A percentile compares a stretch with the other conserved stretches of the same genome.
Evolutionary conservation across 2,113 vertebrate genomes (phyloP).

Genomic region (Paralichthys olivaceus): DNA sequence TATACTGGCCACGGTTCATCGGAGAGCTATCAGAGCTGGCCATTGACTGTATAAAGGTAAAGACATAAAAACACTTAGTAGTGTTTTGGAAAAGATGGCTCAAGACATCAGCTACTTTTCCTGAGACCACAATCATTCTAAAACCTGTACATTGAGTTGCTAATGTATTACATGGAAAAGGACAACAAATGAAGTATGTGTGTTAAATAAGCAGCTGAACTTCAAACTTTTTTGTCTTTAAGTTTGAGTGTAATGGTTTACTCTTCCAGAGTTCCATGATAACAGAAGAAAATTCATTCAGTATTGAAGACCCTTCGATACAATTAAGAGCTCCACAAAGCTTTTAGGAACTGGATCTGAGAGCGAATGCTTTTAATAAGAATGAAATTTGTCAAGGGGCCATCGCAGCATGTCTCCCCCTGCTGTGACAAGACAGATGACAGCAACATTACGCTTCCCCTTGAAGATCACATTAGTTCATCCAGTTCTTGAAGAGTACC

Average conservation of each 20-base stretch:
- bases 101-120: neutral
- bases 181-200: neutral
- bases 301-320: neutral
- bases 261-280: neutral
- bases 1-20: too few species aligned
- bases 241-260: neutral
- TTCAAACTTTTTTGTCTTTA: neutral
- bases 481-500: slow-evolving; percentile 1
- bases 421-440: slow-evolving; percentile 42
- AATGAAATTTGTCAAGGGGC: slow-evolving; percentile 26
- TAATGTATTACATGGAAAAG: neutral
- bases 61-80: too few species aligned
- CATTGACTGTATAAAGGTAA: too few species aligned
- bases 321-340: neutral
- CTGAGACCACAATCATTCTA: neutral
- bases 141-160: neutral
- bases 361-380: slow-evolving; percentile 32
- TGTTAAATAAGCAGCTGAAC: neutral
- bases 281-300: neutral
- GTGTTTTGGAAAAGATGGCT: too few species aligned
- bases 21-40: too few species aligned
- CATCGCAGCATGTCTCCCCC: slow-evolving; percentile 14
- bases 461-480: slow-evolving; percentile 22
- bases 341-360: slow-evolving; percentile 26
- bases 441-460: slow-evolving; percentile 26